These are phyloP conservation scores for Chrysoperla carnea DNA, from an alignment of 1,140 invertebrate species.

Conservation along the genomic window DNA sequence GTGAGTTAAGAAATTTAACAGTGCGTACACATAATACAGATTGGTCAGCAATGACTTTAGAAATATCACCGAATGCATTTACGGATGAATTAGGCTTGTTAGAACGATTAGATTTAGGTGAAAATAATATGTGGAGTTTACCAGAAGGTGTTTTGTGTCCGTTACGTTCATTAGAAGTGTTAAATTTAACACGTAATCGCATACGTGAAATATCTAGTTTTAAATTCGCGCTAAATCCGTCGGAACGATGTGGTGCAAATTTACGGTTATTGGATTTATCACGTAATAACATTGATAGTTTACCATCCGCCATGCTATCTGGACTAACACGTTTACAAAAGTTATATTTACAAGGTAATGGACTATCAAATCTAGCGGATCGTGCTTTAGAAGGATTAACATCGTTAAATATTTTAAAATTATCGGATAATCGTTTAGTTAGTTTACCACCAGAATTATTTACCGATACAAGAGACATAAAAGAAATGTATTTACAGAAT, in stretches of 20 bases:
- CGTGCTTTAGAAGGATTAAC: conserved; percentile 62
- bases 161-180: conserved; percentile 50
- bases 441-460: conserved; percentile 71
- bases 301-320: conserved; percentile 59
- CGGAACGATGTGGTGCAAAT: conserved; percentile 50
- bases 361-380: conserved; percentile 59
- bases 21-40: conserved; percentile 76
- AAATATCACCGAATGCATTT: conserved; percentile 57
- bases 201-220: conserved; percentile 60
- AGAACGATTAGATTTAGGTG: conserved; percentile 64
- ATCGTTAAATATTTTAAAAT: conserved; percentile 54
- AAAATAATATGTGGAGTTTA: conserved; percentile 75
- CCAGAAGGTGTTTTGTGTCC: conserved; percentile 69
- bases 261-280: conserved; percentile 61
- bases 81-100: conserved; percentile 51
- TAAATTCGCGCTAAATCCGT: conserved; percentile 43
- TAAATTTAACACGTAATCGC: conserved; percentile 68
- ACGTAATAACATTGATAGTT: conserved; percentile 61
- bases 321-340: conserved; percentile 35
- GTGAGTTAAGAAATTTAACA: conserved; percentile 65
- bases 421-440: conserved; percentile 65
- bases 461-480: conserved; percentile 55
- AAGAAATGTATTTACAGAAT: conserved; percentile 68
- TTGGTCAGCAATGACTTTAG: conserved; percentile 70
- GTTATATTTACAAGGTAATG: conserved; percentile 42